Evolutionary conservation across 2,888 invertebrate species (phyloP), one percentile per base, ranked within the genome.

Genomic region (Brenthis ino): DNA sequence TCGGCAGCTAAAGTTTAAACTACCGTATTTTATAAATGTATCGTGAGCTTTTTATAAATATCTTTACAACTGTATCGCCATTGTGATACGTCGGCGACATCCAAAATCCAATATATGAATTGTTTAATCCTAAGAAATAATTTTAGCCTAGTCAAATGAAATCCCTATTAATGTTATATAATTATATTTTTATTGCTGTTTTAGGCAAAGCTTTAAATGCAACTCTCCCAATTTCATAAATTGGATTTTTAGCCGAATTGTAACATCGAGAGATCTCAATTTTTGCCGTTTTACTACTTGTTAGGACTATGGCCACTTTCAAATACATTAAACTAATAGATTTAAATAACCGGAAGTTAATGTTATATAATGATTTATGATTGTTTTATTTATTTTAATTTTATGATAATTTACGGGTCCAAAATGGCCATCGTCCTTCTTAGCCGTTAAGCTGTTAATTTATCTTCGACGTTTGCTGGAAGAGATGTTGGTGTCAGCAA

Each of bases 41-140:
- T 87, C 83, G 83, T 85, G 86, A 89, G 90, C 89, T 91, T 91
- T 89, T 89, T 89, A 86, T 88, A 88, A 67, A 66, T 68, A 54
- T 82, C 78, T 84, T 81, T 82, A 84, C 81, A 81, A 79, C 77
- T 80, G 78, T 82, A 80, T 82, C 81, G 79, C 79, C 82, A 81
- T 80, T 82, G 82, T 83, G 81, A 82, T 82, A 50, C 65, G 50
- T 43, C 50, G 43, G 51, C 65, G 72, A 67, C 72, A 57, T 67
- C 63, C 54, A 65, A 70, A 73, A 73, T 71, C 71, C 74, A 70
- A 74, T 75, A 72, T 70, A 69, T 75, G 71, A 66, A 75, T 65
- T 51, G 51, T 60, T 68, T 68, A 82, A 77, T 77, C 77, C 74
- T 75, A 76, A 69, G 75, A 81, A 80, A 74, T 68, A 70, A 73